These are phyloP conservation scores for Deilephila elpenor DNA, from an alignment of 2,888 invertebrate species.

Conservation along the genomic window DNA sequence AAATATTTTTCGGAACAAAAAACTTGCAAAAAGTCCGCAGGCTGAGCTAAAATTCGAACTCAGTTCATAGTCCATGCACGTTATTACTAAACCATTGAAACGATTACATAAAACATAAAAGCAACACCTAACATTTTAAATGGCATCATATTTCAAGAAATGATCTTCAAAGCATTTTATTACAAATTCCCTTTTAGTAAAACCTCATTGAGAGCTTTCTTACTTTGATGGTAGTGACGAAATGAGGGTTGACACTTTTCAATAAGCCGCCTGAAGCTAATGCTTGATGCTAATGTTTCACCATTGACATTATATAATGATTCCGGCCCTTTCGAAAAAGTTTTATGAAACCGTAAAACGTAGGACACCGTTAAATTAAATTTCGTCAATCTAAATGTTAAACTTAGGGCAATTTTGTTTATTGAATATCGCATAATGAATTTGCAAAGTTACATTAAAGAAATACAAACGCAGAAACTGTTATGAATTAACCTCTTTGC, in stretches of 20 bases:
- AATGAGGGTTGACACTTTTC: slow-evolving; percentile 20
- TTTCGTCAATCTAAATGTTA: neutral
- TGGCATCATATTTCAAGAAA: neutral
- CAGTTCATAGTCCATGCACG: too few species aligned
- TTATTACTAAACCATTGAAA: too few species aligned
- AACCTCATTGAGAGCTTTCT: slow-evolving; percentile 17
- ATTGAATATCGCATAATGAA: too few species aligned
- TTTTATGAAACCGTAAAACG: slow-evolving; percentile 18
- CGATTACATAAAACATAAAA: too few species aligned
- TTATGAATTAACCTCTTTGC: neutral
- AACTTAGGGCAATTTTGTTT: too few species aligned
- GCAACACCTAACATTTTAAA: neutral
- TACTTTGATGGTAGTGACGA: slow-evolving; percentile 20
- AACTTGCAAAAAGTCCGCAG: too few species aligned
- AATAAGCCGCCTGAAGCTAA: slow-evolving; percentile 24
- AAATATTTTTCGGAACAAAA: neutral
- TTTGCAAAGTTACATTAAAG: too few species aligned
- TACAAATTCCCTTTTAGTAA: slow-evolving; percentile 10
- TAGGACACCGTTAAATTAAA: neutral
- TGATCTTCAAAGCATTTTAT: slow-evolving; percentile 6
- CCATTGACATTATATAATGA: slow-evolving; percentile 16
- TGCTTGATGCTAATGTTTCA: slow-evolving; percentile 13
- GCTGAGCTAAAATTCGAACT: too few species aligned
- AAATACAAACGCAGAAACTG: neutral
- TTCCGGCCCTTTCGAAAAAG: neutral